Percentiles rank a stretch among this genome's conserved stretches.
These are phyloP conservation scores for Bambusicola thoracicus DNA, from an alignment of 2,113 vertebrate species.

Conservation along the genomic window DNA sequence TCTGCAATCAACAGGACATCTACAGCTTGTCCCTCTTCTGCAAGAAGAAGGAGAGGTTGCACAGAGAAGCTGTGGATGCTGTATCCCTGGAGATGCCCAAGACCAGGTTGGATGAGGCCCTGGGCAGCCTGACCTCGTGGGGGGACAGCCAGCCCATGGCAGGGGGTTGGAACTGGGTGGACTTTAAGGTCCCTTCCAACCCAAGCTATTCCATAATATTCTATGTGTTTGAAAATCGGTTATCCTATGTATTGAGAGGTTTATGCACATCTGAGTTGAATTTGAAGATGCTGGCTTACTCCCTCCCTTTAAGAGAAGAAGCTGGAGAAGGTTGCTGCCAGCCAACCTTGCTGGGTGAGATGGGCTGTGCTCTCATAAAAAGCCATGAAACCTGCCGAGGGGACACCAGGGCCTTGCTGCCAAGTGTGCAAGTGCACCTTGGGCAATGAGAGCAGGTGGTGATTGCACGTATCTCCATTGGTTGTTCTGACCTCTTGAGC, in stretches of 20 bases:
- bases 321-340: background rate
- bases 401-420: background rate
- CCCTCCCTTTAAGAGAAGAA: background rate
- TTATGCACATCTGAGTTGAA: background rate
- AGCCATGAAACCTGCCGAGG: background rate
- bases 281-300: background rate
- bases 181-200: too few species aligned
- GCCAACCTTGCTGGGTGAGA: accelerated
- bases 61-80: too few species aligned
- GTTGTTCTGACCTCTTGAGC: background rate
- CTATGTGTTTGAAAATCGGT: background rate
- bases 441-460: background rate
- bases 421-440: background rate
- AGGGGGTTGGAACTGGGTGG: too few species aligned
- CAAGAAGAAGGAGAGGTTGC: background rate
- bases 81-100: too few species aligned
- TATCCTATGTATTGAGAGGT: background rate
- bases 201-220: too few species aligned
- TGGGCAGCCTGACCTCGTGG: too few species aligned
- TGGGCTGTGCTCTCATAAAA: background rate
- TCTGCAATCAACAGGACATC: too few species aligned
- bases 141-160: too few species aligned
- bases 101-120: too few species aligned
- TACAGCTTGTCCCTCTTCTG: background rate
- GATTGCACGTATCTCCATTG: accelerated